Percentiles rank a stretch among this genome's conserved stretches.
Conservation (phyloP, 1,140 invertebrate species). For the Monochamus saltuarius region DNA sequence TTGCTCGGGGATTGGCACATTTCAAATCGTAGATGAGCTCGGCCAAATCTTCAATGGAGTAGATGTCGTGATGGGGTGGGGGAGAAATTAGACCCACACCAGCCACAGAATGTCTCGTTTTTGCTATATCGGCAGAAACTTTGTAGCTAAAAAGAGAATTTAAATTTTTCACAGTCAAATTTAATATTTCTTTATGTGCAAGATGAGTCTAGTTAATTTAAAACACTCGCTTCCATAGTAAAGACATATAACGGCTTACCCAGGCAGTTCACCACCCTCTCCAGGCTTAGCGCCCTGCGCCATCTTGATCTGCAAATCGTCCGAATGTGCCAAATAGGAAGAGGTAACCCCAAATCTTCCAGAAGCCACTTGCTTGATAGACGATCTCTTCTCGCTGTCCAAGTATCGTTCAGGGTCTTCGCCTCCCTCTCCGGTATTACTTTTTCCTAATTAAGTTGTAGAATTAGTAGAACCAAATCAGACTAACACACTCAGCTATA, state of each 20-base stretch:
- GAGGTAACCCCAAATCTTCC: slow-evolving; percentile 98
- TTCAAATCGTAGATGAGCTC: slow-evolving; percentile 99
- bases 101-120: slow-evolving; percentile 91
- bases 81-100: slow-evolving; percentile 98
- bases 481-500: background rate
- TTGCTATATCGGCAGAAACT: slow-evolving; percentile 93
- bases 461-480: slow-evolving; percentile 8
- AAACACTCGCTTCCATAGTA: no score
- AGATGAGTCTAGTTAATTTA: no score
- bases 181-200: no score
- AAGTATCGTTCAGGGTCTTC: slow-evolving; percentile 87
- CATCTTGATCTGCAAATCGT: slow-evolving; percentile 98
- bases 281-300: slow-evolving; percentile 97
- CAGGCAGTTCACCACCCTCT: slow-evolving; percentile 92
- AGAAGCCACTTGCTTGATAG: slow-evolving; percentile 93
- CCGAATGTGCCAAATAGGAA: slow-evolving; percentile 93
- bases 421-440: slow-evolving; percentile 95
- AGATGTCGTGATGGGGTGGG: slow-evolving; percentile 99
- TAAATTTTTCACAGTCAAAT: background rate
- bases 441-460: slow-evolving; percentile 86
- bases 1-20: slow-evolving; percentile 91
- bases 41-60: slow-evolving; percentile 98
- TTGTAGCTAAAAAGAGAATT: slow-evolving; percentile 39
- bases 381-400: slow-evolving; percentile 72
- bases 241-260: no score